Evolutionary conservation across 2,113 vertebrate genomes (phyloP), one percentile per base, ranked within the genome.

Genomic region (Mesembrinibis cayennensis): DNA sequence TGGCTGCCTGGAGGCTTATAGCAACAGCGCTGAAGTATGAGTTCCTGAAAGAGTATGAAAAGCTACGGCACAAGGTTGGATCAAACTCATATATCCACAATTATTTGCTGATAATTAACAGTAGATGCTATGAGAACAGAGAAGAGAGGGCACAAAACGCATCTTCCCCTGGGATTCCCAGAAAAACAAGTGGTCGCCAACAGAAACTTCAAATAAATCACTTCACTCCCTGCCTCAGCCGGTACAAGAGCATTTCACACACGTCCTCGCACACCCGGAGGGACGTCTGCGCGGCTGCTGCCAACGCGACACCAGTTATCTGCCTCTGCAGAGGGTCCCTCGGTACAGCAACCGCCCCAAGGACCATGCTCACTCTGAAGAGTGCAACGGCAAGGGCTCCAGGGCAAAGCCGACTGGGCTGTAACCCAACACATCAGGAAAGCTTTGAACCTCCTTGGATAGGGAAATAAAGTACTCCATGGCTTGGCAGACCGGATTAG

Each of bases 371-470:
- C 0, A 1, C 77, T 71, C 61, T 26, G 62, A 59, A 79, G 70
- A 91, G 38, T 1, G 1, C 23, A 52, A 19, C 0, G 0, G 47
- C 55, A 44, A 74, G 19, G 25, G 87, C 93, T 61, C 34, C 1
- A 0, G 69, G 90, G 71, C 73, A 72, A 79, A 82, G 58, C 91
- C 0, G 1, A 49, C 88, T 91, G 85, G 82, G 94, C 91, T 81
- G 58, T 8, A 61, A 65, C 74, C 74, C 87, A 95, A 70, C 8
- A 0, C 44, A 30, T 65, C 27, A 32, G 49, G 59, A 91, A 93
- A 53, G 91, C 88, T 97, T 95, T 95, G 88, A 92, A 96, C 73
- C 42, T 65, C 61, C 52, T 94, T 47, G 69, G 80, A 79, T n/a
- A 63, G 61, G 61, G 79, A 87, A 94, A 93, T 74, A 65, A 94